phyloP scores from a whole-genome alignment of 2,113 vertebrate species.

The Cheilinus undulatus region DNA sequence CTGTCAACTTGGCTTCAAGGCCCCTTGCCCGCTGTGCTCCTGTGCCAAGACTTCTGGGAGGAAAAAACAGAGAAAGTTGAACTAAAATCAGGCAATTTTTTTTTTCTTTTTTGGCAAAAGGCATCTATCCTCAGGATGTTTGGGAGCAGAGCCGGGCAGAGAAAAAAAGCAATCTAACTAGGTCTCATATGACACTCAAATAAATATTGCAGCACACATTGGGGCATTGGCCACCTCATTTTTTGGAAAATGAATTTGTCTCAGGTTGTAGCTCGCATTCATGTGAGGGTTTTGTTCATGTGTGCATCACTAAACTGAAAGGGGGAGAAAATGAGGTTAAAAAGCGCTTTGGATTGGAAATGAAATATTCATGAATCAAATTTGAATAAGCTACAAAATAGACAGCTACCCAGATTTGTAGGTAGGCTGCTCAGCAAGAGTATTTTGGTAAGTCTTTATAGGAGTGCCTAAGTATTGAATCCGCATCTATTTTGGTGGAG shows the following conservation, averaged over 20 bases:
- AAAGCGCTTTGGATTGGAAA: conserved; percentile 69
- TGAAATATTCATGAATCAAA: conserved; percentile 80
- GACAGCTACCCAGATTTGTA: conserved; percentile 63
- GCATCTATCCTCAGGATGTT: conserved; percentile 56
- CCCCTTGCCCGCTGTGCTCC: conserved; percentile 13
- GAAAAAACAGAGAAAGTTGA: conserved; percentile 56
- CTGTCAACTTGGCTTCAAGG: conserved; percentile 53
- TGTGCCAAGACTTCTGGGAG: conserved; percentile 50
- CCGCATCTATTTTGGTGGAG: conserved; percentile 60
- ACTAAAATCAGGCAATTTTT: conserved; percentile 57
- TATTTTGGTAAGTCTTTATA: conserved; percentile 62
- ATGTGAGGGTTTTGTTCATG: conserved; percentile 47
- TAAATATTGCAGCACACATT: conserved; percentile 68
- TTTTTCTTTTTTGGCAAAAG: conserved; percentile 29
- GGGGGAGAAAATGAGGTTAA: conserved; percentile 68
- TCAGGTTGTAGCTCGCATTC: conserved; percentile 49
- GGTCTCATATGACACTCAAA: conserved; percentile 57
- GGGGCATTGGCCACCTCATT: conserved; percentile 30
- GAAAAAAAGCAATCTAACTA: conserved; percentile 60
- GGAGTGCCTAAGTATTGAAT: conserved; percentile 50
- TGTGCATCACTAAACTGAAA: conserved; percentile 50
- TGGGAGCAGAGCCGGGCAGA: conserved; percentile 57
- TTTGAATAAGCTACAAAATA: conserved; percentile 78
- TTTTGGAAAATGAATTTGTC: conserved; percentile 39
- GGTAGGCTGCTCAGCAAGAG: conserved; percentile 55